Evolutionary conservation across 2,797 vertebrate species (phyloP).

Genomic region (Hippocampus kuda): DNA sequence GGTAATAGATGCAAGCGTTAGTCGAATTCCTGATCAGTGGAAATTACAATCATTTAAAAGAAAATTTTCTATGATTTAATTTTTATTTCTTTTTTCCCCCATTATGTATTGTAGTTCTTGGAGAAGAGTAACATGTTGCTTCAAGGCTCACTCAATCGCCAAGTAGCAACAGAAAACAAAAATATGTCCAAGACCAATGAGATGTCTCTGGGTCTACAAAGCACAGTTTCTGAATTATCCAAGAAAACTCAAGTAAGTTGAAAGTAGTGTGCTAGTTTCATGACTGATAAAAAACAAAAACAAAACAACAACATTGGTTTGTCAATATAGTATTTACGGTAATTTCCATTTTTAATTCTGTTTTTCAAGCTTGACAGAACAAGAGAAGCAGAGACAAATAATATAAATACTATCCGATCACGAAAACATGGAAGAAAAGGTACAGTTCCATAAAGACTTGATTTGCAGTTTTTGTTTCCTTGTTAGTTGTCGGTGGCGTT

Average conservation of each 20-base stretch:
- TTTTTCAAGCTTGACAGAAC: neutral
- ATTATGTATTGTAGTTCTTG: constrained; percentile 1
- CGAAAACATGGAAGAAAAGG: constrained; percentile 3
- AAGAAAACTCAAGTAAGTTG: constrained; percentile 6
- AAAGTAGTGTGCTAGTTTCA: neutral
- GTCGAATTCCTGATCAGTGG: neutral
- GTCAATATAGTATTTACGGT: neutral
- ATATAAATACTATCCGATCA: neutral
- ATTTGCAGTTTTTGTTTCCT: neutral
- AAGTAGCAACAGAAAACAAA: constrained; percentile 4
- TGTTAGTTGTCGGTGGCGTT: neutral
- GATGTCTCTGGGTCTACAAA: neutral
- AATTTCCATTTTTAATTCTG: neutral
- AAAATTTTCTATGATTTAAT: too few relatives aligned
- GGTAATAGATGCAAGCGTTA: neutral
- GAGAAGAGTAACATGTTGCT: constrained; percentile 8
- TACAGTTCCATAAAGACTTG: neutral
- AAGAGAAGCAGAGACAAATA: neutral
- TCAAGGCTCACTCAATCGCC: constrained; percentile 6
- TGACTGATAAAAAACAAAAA: neutral
- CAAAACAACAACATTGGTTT: neutral
- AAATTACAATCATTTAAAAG: neutral
- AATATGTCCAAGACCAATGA: constrained; percentile 1
- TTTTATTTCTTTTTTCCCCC: neutral
- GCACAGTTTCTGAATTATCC: neutral